Percentiles rank a stretch among this genome's conserved stretches.
These are phyloP conservation scores for Carassius gibelio DNA, from an alignment of 2,113 vertebrate genomes.

Conservation along the genomic window DNA sequence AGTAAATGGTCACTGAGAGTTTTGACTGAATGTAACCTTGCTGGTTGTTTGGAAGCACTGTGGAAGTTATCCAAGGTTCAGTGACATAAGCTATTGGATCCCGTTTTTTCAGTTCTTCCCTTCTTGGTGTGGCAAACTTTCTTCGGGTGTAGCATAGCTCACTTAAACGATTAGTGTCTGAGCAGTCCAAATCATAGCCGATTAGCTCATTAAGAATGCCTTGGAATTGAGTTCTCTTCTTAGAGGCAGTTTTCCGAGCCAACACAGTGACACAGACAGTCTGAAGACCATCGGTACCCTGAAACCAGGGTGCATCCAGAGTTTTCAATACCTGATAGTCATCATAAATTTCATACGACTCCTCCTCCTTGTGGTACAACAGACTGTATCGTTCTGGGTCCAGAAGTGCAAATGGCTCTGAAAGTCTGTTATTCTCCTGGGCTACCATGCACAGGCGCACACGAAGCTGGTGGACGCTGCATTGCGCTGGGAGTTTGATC, in stretches of 20 bases:
- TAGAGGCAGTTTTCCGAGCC: constrained; percentile 54
- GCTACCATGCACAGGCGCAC: constrained; percentile 68
- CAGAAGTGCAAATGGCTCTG: constrained; percentile 68
- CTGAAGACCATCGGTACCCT: constrained; percentile 54
- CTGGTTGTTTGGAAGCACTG: constrained; percentile 64
- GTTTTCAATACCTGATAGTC: constrained; percentile 75
- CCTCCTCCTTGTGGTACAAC: constrained; percentile 65
- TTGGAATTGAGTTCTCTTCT: constrained; percentile 60
- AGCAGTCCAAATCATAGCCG: constrained; percentile 70
- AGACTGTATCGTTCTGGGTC: constrained; percentile 72
- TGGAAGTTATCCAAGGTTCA: constrained; percentile 73
- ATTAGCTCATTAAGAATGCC: constrained; percentile 67
- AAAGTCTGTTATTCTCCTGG: constrained; percentile 60
- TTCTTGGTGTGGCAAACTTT: constrained; percentile 71
- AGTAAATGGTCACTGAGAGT: constrained; percentile 67
- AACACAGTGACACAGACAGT: constrained; percentile 64
- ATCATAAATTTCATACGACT: constrained; percentile 78
- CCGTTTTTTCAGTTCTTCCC: constrained; percentile 66
- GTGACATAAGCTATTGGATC: constrained; percentile 66
- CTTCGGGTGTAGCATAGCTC: constrained; percentile 76
- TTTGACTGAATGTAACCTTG: constrained; percentile 57
- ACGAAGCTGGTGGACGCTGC: constrained; percentile 74
- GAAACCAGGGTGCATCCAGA: constrained; percentile 69
- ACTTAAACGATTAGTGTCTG: constrained; percentile 64
- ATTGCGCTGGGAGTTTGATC: constrained; percentile 70